phyloP scores from a whole-genome alignment of 2,797 vertebrate species.

The Loris lydekkerianus region DNA sequence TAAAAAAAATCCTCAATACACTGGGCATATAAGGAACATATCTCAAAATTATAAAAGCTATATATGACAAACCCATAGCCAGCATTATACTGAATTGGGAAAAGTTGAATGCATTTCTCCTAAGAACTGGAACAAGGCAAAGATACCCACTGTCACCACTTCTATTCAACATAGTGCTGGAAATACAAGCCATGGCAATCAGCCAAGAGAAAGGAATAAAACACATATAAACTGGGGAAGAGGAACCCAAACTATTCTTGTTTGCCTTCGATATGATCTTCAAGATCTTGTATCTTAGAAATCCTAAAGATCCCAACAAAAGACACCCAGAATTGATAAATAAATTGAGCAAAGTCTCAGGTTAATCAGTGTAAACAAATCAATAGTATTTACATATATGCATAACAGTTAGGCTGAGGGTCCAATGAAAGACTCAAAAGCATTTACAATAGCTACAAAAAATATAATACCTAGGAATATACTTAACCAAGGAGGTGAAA shows the following conservation, averaged over 20 bases:
- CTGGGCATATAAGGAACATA: background rate
- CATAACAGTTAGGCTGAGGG: background rate
- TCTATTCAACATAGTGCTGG: background rate
- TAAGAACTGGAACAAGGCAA: background rate
- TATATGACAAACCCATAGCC: background rate
- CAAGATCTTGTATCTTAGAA: background rate
- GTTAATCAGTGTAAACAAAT: background rate
- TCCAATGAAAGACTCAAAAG: background rate
- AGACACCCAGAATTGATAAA: background rate
- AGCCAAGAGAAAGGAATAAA: background rate
- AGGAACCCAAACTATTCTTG: background rate
- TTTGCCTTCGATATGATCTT: background rate
- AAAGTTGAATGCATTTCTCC: background rate
- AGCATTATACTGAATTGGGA: background rate
- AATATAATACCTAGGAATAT: background rate
- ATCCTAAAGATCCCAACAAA: background rate
- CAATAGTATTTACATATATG: background rate
- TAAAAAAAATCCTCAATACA: background rate
- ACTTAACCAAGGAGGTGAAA: background rate
- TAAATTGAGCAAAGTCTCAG: background rate
- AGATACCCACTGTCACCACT: no score
- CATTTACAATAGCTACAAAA: background rate
- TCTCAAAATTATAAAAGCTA: background rate
- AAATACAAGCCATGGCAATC: background rate
- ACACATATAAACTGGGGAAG: background rate